phyloP scores from a whole-genome alignment of 2,888 invertebrate genomes.

The Mesorhabditis spiculigera region DNA sequence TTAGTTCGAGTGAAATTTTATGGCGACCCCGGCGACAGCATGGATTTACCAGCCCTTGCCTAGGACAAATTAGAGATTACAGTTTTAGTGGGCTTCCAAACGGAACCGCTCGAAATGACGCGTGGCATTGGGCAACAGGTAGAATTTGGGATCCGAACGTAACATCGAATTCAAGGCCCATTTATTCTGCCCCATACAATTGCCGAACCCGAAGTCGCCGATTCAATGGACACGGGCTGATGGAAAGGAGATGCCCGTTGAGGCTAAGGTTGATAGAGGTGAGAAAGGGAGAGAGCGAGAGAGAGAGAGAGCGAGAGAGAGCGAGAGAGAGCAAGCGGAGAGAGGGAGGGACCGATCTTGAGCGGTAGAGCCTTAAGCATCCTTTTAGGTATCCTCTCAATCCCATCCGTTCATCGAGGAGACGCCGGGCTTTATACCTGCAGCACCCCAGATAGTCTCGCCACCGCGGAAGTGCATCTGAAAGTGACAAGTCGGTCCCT shows the following conservation, averaged over 20 bases:
- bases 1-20: too few relatives aligned
- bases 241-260: not conserved
- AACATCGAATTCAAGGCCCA: not conserved
- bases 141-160: not conserved
- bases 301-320: too few relatives aligned
- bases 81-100: too few relatives aligned
- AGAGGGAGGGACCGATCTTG: too few relatives aligned
- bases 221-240: slow-evolving; percentile 1
- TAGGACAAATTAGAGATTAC: too few relatives aligned
- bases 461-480: not conserved
- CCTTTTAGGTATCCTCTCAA: not conserved
- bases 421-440: not conserved
- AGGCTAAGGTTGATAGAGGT: not conserved
- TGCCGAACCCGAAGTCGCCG: not conserved
- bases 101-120: not conserved
- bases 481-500: slow-evolving; percentile 3
- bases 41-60: too few relatives aligned
- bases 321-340: too few relatives aligned
- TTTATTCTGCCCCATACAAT: not conserved
- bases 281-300: not conserved
- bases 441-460: not conserved
- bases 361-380: too few relatives aligned
- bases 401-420: not conserved
- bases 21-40: too few relatives aligned
- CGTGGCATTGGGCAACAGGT: not conserved